Evolutionary conservation across 2,888 invertebrate species (phyloP), one percentile per base, ranked within the genome.

Genomic region (Drepana falcataria): DNA sequence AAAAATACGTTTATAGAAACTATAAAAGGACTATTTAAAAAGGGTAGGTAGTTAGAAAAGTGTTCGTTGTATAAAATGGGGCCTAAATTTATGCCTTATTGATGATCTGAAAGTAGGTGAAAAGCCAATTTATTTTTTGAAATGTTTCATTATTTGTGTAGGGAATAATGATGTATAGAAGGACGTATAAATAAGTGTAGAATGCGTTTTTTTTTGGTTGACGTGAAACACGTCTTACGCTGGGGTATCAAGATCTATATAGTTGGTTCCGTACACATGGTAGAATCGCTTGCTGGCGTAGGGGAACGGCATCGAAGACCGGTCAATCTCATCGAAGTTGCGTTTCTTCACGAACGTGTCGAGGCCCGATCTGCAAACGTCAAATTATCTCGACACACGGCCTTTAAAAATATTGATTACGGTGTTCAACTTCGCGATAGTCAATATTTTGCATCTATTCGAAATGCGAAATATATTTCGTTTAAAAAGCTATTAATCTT

Each of bases 321-420:
- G 90, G 76, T 94, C 93, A 69, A 94, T 93, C 74, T 94, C 94
- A 69, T 94, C 94, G 68, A 94, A 93, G 79, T 93, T 94, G 53
- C 88, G 80, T 65, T 92, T 92, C 73, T 91, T 91, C 58, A 85
- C 75, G 63, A 84, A 93, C 53, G 88, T 87, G 66, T 92, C 91
- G 71, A 93, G 81, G 41, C 88, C 90, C 4, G 91, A 87, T 40
- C 92, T 87, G 69, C 0, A 48, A 54, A 49, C 21, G 4, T 21
- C 49, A 40, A 40, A 44, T 0, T 2, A 44, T 9, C 3, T 2
- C 9, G 6, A 44, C 3, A 44, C 6, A 44, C 44, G 4, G 3
- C 5, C 5, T 5, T 37, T 5, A 37, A 37, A 37, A 1, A 44
- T 9, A 44, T 44, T 44, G 44, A 9, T 9, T 2, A 44, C 9